phyloP scores from a whole-genome alignment of 2,797 vertebrate genomes.

The Tympanoctomys barrerae region DNA sequence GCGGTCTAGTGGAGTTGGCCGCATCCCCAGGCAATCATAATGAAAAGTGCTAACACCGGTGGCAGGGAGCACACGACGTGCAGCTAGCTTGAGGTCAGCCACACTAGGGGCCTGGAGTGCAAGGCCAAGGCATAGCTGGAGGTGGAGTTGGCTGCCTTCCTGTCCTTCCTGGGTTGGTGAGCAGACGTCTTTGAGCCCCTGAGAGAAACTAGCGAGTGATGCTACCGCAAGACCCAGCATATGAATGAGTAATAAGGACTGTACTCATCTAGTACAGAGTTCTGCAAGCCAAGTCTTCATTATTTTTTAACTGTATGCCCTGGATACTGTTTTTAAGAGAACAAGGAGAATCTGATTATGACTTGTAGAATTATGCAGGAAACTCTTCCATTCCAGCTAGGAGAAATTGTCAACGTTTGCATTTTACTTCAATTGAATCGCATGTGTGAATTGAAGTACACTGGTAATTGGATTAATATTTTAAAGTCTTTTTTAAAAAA shows the following conservation, averaged over 20 bases:
- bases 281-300: neutral
- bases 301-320: constrained; percentile 18
- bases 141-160: neutral
- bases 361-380: neutral
- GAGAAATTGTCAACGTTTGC: neutral
- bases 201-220: constrained; percentile 19
- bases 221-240: neutral
- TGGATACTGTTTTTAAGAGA: neutral
- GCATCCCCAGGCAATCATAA: neutral
- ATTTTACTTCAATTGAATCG: neutral
- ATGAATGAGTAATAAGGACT: neutral
- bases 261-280: neutral
- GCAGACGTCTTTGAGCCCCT: constrained; percentile 15
- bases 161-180: neutral
- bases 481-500: neutral
- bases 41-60: neutral
- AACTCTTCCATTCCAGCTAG: neutral
- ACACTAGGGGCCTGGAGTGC: neutral
- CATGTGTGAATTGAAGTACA: neutral
- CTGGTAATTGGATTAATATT: constrained; percentile 3
- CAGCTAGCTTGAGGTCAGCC: neutral
- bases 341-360: neutral
- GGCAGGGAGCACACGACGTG: neutral
- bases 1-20: neutral
- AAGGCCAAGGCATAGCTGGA: neutral